These are phyloP conservation scores for Notodonta ziczac DNA, from an alignment of 2,888 invertebrate genomes.

Conservation along the genomic window DNA sequence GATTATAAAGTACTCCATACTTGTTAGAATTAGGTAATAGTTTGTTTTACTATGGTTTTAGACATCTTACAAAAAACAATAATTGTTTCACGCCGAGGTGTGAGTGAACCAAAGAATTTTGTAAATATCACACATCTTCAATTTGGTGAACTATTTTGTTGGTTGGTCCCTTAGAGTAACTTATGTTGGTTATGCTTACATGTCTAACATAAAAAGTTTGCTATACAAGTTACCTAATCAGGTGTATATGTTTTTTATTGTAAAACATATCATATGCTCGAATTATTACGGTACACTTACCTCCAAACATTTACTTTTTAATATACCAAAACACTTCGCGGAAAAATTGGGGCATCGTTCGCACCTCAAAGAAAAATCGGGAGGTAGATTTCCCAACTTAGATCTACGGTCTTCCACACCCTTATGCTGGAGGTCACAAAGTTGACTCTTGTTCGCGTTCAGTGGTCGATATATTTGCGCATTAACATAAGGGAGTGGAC, in stretches of 20 bases:
- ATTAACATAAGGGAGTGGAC: slow-evolving; percentile 81
- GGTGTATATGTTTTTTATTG: neutral
- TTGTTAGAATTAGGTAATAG: too few relatives aligned
- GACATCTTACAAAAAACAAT: too few relatives aligned
- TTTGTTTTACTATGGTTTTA: too few relatives aligned
- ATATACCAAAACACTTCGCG: slow-evolving; percentile 67
- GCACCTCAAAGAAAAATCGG: slow-evolving; percentile 80
- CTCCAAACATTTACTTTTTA: slow-evolving; percentile 52
- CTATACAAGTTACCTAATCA: too few relatives aligned
- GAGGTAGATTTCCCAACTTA: slow-evolving; percentile 43
- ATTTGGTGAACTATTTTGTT: too few relatives aligned
- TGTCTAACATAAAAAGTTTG: too few relatives aligned
- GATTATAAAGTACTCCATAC: too few relatives aligned
- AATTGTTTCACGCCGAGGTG: too few relatives aligned
- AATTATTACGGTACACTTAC: slow-evolving; percentile 34
- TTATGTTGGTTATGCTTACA: too few relatives aligned
- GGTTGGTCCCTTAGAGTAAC: too few relatives aligned
- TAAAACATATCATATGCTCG: slow-evolving; percentile 10
- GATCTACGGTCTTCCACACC: slow-evolving; percentile 28
- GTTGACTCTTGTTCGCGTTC: slow-evolving; percentile 32
- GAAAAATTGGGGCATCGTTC: slow-evolving; percentile 77
- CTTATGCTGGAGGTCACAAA: slow-evolving; percentile 33
- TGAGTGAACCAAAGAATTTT: too few relatives aligned
- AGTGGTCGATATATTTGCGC: slow-evolving; percentile 31
- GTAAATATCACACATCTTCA: too few relatives aligned